Percentiles rank a stretch among this genome's conserved stretches.
phyloP scores from a whole-genome alignment of 2,888 invertebrate genomes.

The Diaprepes abbreviatus region DNA sequence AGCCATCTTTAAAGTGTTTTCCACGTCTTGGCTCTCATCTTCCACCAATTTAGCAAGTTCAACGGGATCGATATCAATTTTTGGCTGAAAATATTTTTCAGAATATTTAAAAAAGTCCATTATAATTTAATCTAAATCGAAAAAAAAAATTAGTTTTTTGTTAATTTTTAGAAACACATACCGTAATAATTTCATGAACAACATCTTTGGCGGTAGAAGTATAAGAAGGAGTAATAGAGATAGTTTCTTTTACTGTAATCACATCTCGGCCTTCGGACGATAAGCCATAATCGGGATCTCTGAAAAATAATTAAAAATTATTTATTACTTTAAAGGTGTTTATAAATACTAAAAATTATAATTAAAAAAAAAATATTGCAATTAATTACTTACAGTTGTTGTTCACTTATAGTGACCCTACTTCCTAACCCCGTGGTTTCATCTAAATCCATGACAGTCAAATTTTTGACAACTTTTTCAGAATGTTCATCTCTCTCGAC shows the following conservation, averaged over 20 bases:
- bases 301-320: constrained; percentile 26
- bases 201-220: constrained; percentile 49
- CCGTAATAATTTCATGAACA: constrained; percentile 33
- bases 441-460: constrained; percentile 54
- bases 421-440: constrained; percentile 49
- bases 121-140: no score
- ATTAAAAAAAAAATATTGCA: no score
- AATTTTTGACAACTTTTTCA: constrained; percentile 55
- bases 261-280: constrained; percentile 40
- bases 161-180: constrained; percentile 15
- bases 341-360: no score
- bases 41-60: constrained; percentile 60
- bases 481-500: constrained; percentile 58
- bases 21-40: constrained; percentile 63
- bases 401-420: constrained; percentile 56
- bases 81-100: constrained; percentile 32
- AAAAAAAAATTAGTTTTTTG: no score
- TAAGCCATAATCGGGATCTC: constrained; percentile 37
- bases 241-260: constrained; percentile 45
- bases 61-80: constrained; percentile 53
- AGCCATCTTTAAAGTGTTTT: constrained; percentile 59
- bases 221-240: constrained; percentile 46
- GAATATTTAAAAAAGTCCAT: no score
- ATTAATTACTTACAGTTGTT: constrained; percentile 56
- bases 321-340: no score